Evolutionary conservation across 2,888 invertebrate species (phyloP).

Genomic region (Podabrus alpinus): DNA sequence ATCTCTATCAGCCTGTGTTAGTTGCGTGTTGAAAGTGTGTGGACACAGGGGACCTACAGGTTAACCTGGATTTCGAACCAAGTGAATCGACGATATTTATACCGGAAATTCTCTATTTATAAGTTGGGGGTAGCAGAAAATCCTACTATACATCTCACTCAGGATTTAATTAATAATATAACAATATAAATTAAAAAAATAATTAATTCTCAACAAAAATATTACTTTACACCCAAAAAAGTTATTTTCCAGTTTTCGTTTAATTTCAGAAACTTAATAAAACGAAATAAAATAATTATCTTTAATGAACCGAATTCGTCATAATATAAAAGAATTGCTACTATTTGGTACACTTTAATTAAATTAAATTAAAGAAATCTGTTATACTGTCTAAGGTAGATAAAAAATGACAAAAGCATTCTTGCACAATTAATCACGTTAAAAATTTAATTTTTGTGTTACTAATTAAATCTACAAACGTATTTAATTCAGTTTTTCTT

Average conservation of each 20-base stretch:
- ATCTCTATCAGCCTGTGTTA: too few species aligned
- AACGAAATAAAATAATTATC: neutral
- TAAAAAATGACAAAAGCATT: neutral
- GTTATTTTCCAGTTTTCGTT: neutral
- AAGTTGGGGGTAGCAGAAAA: too few species aligned
- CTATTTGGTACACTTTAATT: neutral
- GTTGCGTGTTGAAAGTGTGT: too few species aligned
- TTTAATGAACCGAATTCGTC: neutral
- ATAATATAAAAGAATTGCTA: neutral
- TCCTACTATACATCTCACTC: too few species aligned
- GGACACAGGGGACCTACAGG: too few species aligned
- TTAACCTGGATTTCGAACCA: too few species aligned
- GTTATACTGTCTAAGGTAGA: neutral
- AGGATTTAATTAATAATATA: too few species aligned
- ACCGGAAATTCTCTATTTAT: too few species aligned
- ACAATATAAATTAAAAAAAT: neutral
- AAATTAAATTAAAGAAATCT: neutral
- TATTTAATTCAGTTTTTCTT: conserved; percentile 16
- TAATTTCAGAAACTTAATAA: neutral
- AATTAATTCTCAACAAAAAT: neutral
- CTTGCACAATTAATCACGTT: neutral
- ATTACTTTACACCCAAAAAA: neutral
- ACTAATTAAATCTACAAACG: conserved; percentile 25
- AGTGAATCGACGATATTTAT: too few species aligned
- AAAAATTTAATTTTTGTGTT: conserved; percentile 16